phyloP scores from a whole-genome alignment of 2,797 vertebrate genomes.

The Valencia hispanica region DNA sequence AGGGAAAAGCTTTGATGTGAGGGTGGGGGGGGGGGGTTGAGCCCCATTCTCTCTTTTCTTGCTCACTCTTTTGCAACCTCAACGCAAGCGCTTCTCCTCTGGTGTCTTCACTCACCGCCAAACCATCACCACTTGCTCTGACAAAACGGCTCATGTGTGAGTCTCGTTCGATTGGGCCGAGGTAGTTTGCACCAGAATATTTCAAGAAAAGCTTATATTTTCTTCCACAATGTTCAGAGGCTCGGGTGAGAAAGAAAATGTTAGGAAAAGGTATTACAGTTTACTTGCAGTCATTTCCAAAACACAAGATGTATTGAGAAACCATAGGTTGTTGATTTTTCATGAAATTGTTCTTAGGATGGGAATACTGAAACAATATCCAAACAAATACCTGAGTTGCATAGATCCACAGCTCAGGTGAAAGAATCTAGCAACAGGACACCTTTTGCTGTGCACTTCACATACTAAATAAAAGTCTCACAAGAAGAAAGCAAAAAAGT shows the following conservation, averaged over 20 bases:
- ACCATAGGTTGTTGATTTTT: neutral
- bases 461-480: too few relatives aligned
- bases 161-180: slow-evolving; percentile 46
- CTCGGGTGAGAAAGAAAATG: slow-evolving; percentile 46
- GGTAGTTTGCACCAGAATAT: slow-evolving; percentile 38
- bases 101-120: slow-evolving; percentile 69
- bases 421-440: too few relatives aligned
- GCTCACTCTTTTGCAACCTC: slow-evolving; percentile 72
- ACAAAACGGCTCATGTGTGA: slow-evolving; percentile 75
- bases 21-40: slow-evolving; percentile 68
- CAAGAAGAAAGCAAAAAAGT: too few relatives aligned
- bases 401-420: too few relatives aligned
- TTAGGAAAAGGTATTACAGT: slow-evolving; percentile 29
- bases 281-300: slow-evolving; percentile 40
- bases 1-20: slow-evolving; percentile 80
- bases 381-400: too few relatives aligned
- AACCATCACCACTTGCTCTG: slow-evolving; percentile 74
- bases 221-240: slow-evolving; percentile 32
- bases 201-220: slow-evolving; percentile 53
- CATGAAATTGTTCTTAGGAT: neutral
- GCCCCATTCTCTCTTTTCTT: slow-evolving; percentile 73
- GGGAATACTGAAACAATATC: too few relatives aligned
- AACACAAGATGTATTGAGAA: neutral
- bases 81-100: slow-evolving; percentile 67
- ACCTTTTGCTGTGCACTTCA: too few relatives aligned